Evolutionary conservation across 2,888 invertebrate species (phyloP), one percentile per base, ranked within the genome.

Genomic region (Vanessa cardui): DNA sequence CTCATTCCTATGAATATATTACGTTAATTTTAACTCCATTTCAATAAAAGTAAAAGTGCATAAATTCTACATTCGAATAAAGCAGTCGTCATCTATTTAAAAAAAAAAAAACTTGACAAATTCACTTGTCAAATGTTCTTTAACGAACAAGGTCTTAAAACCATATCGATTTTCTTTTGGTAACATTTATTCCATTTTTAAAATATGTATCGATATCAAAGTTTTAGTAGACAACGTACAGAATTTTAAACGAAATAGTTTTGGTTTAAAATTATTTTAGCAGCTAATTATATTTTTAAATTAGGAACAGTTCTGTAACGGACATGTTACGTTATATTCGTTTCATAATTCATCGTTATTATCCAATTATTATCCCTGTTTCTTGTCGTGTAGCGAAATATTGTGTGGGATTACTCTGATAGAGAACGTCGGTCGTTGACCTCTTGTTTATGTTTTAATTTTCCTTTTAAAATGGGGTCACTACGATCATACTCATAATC

Each of bases 381-480:
- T 56, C 52, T 18, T 64, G 33, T 66, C 58, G 20, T 66, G 59
- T 60, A 56, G 49, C 60, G 49, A 49, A 68, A 50, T 67, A 62
- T 62, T 61, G 60, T 68, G 68, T 69, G 50, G 62, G 64, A 58
- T 52, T 60, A 62, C 64, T 45, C 64, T 68, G 69, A 33, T 54
- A 45, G 60, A 44, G 33, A 26, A 66, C 74, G 69, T 68, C 71
- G 76, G 69, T 71, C 72, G 72, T 72, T 76, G 73, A 75, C 74
- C 79, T 70, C 69, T 64, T 70, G 72, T 68, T 73, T 67, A 69
- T 76, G 75, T 74, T 73, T 77, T 67, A 74, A 74, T 78, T 77
- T 77, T 75, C 74, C 76, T 73, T 68, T 69, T 72, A 72, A 74
- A 54, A 79, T 74, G 74, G 69, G 73, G 76, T 76, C 76, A 73